Percentiles rank a stretch among this genome's conserved stretches.
phyloP scores from a whole-genome alignment of 2,888 invertebrate genomes.

The Diaprepes abbreviatus region DNA sequence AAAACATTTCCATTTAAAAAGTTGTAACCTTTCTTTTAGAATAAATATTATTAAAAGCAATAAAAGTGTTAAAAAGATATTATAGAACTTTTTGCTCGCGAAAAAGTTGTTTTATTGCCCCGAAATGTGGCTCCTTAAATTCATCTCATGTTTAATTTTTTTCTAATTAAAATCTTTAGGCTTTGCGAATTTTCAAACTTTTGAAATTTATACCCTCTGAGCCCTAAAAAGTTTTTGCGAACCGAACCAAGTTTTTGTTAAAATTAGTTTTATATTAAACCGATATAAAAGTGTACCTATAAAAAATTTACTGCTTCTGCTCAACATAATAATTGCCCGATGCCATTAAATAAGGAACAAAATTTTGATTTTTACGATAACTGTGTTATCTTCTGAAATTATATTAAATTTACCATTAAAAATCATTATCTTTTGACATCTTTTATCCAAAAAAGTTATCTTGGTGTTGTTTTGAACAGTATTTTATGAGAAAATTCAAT shows the following conservation, averaged over 20 bases:
- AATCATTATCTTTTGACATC: no score
- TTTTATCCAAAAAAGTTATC: no score
- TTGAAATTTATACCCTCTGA: slow-evolving; percentile 19
- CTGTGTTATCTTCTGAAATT: no score
- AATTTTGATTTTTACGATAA: no score
- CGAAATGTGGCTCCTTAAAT: slow-evolving; percentile 12
- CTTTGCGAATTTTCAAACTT: slow-evolving; percentile 13
- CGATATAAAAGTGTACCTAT: slow-evolving; percentile 7
- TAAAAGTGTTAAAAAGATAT: slow-evolving; percentile 15
- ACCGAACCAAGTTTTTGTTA: background rate
- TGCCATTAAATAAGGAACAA: no score
- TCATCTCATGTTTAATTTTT: slow-evolving; percentile 22
- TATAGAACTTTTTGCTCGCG: slow-evolving; percentile 2
- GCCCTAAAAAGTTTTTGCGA: background rate
- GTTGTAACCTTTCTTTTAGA: background rate
- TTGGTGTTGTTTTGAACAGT: no score
- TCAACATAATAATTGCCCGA: no score
- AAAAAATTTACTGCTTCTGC: slow-evolving; percentile 5
- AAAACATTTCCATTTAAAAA: background rate
- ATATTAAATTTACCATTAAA: no score
- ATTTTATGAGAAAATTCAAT: no score
- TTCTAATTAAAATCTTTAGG: slow-evolving; percentile 17
- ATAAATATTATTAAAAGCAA: slow-evolving; percentile 4
- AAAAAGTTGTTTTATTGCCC: slow-evolving; percentile 12
- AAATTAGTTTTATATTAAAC: background rate